phyloP scores from a whole-genome alignment of 2,888 invertebrate species.

The Pherbina coryleti region DNA sequence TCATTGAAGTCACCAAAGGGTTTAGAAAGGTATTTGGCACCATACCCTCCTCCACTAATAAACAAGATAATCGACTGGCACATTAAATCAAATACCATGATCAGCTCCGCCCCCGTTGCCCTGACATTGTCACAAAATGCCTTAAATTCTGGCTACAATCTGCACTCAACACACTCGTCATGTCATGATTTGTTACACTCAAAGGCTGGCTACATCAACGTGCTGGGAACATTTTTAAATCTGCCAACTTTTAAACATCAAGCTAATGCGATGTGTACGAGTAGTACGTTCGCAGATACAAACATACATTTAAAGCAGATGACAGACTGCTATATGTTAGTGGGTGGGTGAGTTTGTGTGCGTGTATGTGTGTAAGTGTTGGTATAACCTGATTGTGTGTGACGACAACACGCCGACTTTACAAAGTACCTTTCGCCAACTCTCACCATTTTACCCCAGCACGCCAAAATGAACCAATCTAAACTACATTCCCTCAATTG shows the following conservation, averaged over 20 bases:
- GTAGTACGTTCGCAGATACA: background rate
- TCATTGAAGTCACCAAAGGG: too few species aligned
- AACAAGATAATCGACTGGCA: too few species aligned
- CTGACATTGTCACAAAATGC: too few species aligned
- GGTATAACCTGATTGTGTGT: background rate
- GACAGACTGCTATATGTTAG: background rate
- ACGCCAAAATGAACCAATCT: too few species aligned
- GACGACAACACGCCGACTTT: constrained; percentile 8
- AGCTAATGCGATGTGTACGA: background rate
- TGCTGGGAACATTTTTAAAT: background rate
- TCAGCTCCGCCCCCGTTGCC: background rate
- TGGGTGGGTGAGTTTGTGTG: background rate
- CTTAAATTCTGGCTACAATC: too few species aligned
- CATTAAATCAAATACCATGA: too few species aligned
- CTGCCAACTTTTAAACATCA: background rate
- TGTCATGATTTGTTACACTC: too few species aligned
- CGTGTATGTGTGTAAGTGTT: background rate
- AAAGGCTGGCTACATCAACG: too few species aligned
- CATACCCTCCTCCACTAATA: too few species aligned
- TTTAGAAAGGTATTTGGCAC: too few species aligned
- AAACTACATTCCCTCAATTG: too few species aligned
- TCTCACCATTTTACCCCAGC: background rate
- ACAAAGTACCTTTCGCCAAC: background rate
- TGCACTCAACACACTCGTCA: too few species aligned
- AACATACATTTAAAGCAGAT: background rate